A percentile compares a stretch with the other conserved stretches of the same genome.
Conservation (phyloP, 2,113 vertebrate species). For the Sinosuthora webbiana region DNA sequence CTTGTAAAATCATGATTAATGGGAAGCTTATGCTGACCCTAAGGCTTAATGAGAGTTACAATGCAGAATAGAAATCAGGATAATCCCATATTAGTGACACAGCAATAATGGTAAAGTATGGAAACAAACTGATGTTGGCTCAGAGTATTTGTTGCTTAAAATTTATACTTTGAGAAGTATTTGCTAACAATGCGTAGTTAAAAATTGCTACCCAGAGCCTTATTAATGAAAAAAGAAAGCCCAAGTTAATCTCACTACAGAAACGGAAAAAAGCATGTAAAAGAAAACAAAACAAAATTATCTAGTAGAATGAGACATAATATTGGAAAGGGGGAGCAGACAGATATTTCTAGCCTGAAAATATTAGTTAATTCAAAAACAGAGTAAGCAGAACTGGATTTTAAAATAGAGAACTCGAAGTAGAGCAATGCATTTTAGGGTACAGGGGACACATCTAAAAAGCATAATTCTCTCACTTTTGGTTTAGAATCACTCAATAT, state of each 20-base stretch:
- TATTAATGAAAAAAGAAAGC: background rate
- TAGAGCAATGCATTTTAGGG: background rate
- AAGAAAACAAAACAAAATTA: background rate
- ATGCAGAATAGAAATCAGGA: background rate
- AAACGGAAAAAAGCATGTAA: background rate
- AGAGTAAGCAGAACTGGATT: background rate
- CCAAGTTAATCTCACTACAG: background rate
- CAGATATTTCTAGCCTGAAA: background rate
- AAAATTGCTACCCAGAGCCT: background rate
- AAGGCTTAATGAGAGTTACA: background rate
- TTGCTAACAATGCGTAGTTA: background rate
- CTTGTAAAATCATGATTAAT: constrained; percentile 5
- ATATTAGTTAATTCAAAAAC: background rate
- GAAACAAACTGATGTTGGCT: background rate
- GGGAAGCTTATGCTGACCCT: background rate
- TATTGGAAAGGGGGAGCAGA: background rate
- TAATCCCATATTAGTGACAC: background rate
- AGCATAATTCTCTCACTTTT: background rate
- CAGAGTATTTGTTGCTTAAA: background rate
- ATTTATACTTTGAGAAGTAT: background rate
- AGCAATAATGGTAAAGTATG: background rate
- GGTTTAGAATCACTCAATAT: background rate
- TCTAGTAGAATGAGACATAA: background rate
- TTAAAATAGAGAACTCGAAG: background rate
- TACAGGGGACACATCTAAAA: background rate